Conservation (phyloP, 1,140 invertebrate species). For the silkworm (Bombyx mori) region ASM3026992v2 NC_085116.1:8265001-8265500, state of each 20-base stretch:
- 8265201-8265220: constrained; percentile 37
- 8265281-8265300: constrained; percentile 70
- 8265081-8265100: too few species aligned
- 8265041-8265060: too few species aligned
- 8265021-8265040: too few species aligned
- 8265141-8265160: constrained; percentile 63
- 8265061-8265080: too few species aligned
- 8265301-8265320: constrained; percentile 71
- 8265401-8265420: too few species aligned
- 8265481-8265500: too few species aligned
- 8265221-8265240: constrained; percentile 24
- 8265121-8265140: constrained; percentile 44
- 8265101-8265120: background rate
- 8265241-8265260: constrained; percentile 70
- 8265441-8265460: too few species aligned
- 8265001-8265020: too few species aligned
- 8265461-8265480: too few species aligned
- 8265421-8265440: too few species aligned
- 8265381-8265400: too few species aligned
- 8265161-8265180: constrained; percentile 70
- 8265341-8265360: constrained; percentile 42
- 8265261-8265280: constrained; percentile 71
- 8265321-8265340: constrained; percentile 53
- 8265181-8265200: constrained; percentile 67
- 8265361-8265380: background rate